These are phyloP conservation scores for Oplegnathus fasciatus DNA, from an alignment of 2,113 vertebrate species.

Conservation along the genomic window DNA sequence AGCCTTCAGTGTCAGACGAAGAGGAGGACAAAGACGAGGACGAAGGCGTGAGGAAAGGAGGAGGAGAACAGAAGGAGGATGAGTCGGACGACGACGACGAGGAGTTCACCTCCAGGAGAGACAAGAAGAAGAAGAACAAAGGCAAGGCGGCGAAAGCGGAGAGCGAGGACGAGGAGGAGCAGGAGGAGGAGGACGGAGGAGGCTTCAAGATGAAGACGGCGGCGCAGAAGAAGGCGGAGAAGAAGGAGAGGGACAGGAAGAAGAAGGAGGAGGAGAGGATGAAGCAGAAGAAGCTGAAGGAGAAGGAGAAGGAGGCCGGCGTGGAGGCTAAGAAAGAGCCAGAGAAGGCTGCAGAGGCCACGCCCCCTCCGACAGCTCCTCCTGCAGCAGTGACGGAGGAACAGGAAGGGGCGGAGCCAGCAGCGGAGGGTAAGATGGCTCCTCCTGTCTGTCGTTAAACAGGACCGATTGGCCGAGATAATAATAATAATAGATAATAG, in stretches of 20 bases:
- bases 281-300: conserved; percentile 85
- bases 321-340: conserved; percentile 63
- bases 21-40: conserved; percentile 85
- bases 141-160: conserved; percentile 78
- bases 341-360: conserved; percentile 62
- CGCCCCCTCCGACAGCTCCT: conserved; percentile 20
- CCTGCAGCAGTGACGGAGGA: conserved; percentile 78
- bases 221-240: conserved; percentile 98
- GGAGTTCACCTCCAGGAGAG: conserved; percentile 85
- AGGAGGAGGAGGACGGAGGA: conserved; percentile 85
- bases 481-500: no score
- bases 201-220: conserved; percentile 95
- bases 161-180: conserved; percentile 84
- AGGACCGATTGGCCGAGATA: no score
- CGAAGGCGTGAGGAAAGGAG: conserved; percentile 52
- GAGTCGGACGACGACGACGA: conserved; percentile 50
- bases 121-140: conserved; percentile 90
- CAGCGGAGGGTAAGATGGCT: conserved; percentile 86
- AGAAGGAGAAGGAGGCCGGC: conserved; percentile 80
- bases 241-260: conserved; percentile 95
- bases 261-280: conserved; percentile 91
- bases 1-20: conserved; percentile 69
- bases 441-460: no score
- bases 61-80: conserved; percentile 23
- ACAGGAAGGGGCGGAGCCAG: conserved; percentile 82